Conservation (phyloP, 1,140 invertebrate species). For the Eciton burchellii region DNA sequence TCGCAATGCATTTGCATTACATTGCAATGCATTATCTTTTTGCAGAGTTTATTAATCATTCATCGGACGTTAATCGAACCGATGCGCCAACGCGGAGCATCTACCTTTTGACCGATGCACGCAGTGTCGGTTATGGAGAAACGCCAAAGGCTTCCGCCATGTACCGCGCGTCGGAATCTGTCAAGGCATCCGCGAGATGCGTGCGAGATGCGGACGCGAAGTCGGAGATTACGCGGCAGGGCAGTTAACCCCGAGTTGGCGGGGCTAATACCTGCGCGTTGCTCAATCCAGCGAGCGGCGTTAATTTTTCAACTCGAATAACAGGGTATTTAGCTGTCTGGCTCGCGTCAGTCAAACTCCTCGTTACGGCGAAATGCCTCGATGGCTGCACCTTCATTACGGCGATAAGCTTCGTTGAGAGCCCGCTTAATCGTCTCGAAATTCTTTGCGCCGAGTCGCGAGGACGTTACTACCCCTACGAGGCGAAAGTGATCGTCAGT, state of each 20-base stretch:
- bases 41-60: slow-evolving; percentile 15
- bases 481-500: slow-evolving; percentile 13
- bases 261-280: not conserved
- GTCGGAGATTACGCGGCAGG: not conserved
- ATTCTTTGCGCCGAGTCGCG: slow-evolving; percentile 34
- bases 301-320: slow-evolving; percentile 41
- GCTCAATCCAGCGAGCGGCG: not conserved
- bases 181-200: not conserved
- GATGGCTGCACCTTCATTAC: slow-evolving; percentile 43
- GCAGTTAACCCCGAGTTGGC: not conserved
- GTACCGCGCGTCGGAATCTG: too few relatives aligned
- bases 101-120: not conserved
- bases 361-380: slow-evolving; percentile 55
- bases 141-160: too few relatives aligned
- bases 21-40: not conserved
- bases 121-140: too few relatives aligned
- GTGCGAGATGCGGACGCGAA: not conserved
- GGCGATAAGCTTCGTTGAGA: slow-evolving; percentile 43
- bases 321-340: slow-evolving; percentile 68
- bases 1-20: slow-evolving; percentile 7
- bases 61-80: not conserved
- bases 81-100: not conserved
- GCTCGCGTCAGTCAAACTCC: slow-evolving; percentile 57
- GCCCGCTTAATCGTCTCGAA: slow-evolving; percentile 26
- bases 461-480: not conserved